A percentile compares a stretch with the other conserved stretches of the same genome.
phyloP scores from a whole-genome alignment of 1,140 invertebrate species.

The Bactericera cockerelli region DNA sequence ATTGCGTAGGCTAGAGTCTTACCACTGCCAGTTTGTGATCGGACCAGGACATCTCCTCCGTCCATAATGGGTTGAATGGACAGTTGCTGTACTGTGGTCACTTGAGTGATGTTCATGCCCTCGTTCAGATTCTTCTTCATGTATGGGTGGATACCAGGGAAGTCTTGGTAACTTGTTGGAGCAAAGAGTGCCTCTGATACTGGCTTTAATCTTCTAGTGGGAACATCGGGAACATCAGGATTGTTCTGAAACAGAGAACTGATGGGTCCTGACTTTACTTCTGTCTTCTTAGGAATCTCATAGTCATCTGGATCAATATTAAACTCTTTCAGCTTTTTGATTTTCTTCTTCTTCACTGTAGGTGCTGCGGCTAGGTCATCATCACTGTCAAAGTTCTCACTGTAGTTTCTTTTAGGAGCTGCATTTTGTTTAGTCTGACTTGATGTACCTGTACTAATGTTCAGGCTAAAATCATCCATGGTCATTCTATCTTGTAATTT shows the following conservation, averaged over 20 bases:
- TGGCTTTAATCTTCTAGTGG: slow-evolving; percentile 35
- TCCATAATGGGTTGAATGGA: slow-evolving; percentile 62
- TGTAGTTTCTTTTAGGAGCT: not conserved
- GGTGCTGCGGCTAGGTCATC: not conserved
- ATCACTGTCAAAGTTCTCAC: not conserved
- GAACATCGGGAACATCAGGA: not conserved
- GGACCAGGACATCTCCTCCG: slow-evolving; percentile 64
- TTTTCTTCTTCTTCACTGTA: not conserved
- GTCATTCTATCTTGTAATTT: not conserved
- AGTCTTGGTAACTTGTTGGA: slow-evolving; percentile 41
- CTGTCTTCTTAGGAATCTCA: not conserved
- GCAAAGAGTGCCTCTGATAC: slow-evolving; percentile 57
- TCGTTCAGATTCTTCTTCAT: slow-evolving; percentile 60
- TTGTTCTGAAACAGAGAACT: not conserved
- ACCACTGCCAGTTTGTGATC: slow-evolving; percentile 82
- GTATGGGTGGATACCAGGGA: slow-evolving; percentile 46
- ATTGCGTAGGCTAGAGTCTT: slow-evolving; percentile 85
- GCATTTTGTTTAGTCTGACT: not conserved
- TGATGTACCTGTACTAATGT: not conserved
- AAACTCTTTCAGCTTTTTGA: not conserved
- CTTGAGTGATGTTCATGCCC: slow-evolving; percentile 49
- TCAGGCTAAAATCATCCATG: not conserved
- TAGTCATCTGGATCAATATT: not conserved
- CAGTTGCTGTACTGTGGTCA: slow-evolving; percentile 74
- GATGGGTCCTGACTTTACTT: not conserved